These are phyloP conservation scores for Puntigrus tetrazona DNA, from an alignment of 2,113 vertebrate species.

Conservation along the genomic window DNA sequence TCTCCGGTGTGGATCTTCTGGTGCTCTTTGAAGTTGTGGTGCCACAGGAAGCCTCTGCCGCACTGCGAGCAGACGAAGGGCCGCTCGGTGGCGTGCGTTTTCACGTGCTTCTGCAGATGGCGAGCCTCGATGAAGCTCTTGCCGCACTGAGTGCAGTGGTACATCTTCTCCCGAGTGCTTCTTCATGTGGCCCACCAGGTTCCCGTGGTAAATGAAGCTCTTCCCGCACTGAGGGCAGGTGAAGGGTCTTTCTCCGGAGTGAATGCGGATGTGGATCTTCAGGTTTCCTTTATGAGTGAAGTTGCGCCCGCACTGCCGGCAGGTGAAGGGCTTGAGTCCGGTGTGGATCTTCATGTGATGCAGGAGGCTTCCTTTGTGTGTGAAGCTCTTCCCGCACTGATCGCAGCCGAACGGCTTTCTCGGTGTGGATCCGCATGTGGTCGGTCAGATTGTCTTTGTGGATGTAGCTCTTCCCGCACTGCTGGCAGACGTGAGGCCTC, in stretches of 20 bases:
- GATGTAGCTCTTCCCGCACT: conserved; percentile 9
- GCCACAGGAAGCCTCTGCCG: background rate
- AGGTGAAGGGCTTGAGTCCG: conserved; percentile 13
- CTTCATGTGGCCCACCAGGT: conserved; percentile 1
- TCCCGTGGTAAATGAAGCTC: background rate
- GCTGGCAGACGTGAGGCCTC: background rate
- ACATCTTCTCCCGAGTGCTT: background rate
- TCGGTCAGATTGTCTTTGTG: background rate
- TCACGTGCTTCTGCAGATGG: conserved; percentile 13
- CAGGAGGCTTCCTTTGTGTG: conserved; percentile 9
- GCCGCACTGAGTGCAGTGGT: conserved; percentile 26
- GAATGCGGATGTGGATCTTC: conserved; percentile 6
- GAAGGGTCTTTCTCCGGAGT: conserved; percentile 32
- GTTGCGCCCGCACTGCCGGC: background rate
- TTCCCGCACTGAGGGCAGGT: conserved; percentile 15
- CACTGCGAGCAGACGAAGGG: conserved; percentile 1
- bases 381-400: conserved; percentile 23
- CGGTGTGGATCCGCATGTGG: conserved; percentile 15
- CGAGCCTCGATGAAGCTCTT: conserved; percentile 18
- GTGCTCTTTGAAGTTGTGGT: conserved; percentile 12
- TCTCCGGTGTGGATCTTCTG: conserved; percentile 7
- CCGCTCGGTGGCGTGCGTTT: background rate
- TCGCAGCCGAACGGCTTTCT: conserved; percentile 15
- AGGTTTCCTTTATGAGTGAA: conserved; percentile 14
- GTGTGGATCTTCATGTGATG: conserved; percentile 24